Conservation (phyloP, 1,140 invertebrate genomes). For the Nylanderia fulva region DNA sequence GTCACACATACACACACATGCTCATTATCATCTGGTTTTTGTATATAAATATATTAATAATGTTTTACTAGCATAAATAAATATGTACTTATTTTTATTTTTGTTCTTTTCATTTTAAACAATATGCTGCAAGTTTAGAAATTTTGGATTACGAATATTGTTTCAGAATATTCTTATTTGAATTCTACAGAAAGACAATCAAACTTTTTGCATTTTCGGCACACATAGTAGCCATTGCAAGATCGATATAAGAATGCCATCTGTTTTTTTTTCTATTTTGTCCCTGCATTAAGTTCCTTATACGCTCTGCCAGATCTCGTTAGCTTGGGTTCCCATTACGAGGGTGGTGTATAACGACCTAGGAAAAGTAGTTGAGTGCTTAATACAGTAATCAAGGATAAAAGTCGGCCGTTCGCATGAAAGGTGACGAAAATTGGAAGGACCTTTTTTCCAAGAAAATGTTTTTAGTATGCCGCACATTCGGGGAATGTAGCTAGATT, state of each 20-base stretch:
- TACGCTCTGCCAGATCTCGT: conserved; percentile 32
- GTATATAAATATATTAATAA: conserved; percentile 19
- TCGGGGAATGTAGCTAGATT: neutral
- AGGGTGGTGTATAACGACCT: conserved; percentile 32
- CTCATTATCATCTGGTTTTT: conserved; percentile 45
- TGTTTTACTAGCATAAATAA: neutral
- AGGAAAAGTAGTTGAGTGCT: conserved; percentile 40
- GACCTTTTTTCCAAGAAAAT: conserved; percentile 5
- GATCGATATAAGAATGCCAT: conserved; percentile 31
- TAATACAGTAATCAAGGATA: conserved; percentile 43
- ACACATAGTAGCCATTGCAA: neutral
- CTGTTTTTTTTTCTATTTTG: conserved; percentile 11
- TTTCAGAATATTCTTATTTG: neutral
- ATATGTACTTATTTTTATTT: neutral
- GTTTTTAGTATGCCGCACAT: neutral
- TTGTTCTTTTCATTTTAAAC: neutral
- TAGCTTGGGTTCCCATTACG: conserved; percentile 22
- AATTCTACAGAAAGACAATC: neutral
- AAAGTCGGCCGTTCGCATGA: conserved; percentile 13
- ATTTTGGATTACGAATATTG: neutral
- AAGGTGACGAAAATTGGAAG: conserved; percentile 46
- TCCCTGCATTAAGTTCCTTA: conserved; percentile 33
- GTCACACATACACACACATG: conserved; percentile 13
- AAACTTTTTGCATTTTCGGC: conserved; percentile 12
- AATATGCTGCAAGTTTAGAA: neutral